Conservation (phyloP, 2,113 vertebrate species). For the Megalops atlanticus region DNA sequence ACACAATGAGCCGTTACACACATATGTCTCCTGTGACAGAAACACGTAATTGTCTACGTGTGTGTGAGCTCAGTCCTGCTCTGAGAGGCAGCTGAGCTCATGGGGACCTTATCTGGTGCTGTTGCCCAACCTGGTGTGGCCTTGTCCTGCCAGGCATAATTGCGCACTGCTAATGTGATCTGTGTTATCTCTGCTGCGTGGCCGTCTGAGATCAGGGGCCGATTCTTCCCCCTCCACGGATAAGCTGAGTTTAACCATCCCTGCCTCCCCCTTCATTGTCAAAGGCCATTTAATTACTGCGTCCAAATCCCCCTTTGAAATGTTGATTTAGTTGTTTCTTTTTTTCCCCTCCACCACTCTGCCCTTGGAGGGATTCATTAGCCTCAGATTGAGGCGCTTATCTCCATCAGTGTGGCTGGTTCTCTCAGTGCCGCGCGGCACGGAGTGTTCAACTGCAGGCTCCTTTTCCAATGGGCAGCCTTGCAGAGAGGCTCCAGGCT, state of each 20-base stretch:
- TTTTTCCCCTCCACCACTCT: conserved; percentile 47
- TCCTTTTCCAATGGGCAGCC: conserved; percentile 32
- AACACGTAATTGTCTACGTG: too few species aligned
- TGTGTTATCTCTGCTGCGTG: neutral
- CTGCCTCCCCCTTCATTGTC: neutral
- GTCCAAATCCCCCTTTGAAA: conserved; percentile 55
- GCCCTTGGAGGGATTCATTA: conserved; percentile 42
- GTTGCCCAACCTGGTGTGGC: neutral
- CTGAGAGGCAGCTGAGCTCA: too few species aligned
- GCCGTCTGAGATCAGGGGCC: neutral
- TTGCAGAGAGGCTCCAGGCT: conserved; percentile 18
- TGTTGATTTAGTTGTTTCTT: conserved; percentile 46
- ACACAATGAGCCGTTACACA: too few species aligned
- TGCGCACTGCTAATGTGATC: neutral
- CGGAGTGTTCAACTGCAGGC: neutral
- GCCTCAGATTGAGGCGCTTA: conserved; percentile 22
- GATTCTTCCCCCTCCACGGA: neutral
- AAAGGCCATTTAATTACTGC: conserved; percentile 35
- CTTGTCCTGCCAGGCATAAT: neutral
- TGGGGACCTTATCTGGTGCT: neutral
- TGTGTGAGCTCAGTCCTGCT: too few species aligned
- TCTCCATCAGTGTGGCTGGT: conserved; percentile 41
- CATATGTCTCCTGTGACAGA: too few species aligned
- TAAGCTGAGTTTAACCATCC: neutral
- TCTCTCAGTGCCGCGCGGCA: conserved; percentile 29